Evolutionary conservation across 2,888 invertebrate genomes (phyloP).

Genomic region (Amiota communis): DNA sequence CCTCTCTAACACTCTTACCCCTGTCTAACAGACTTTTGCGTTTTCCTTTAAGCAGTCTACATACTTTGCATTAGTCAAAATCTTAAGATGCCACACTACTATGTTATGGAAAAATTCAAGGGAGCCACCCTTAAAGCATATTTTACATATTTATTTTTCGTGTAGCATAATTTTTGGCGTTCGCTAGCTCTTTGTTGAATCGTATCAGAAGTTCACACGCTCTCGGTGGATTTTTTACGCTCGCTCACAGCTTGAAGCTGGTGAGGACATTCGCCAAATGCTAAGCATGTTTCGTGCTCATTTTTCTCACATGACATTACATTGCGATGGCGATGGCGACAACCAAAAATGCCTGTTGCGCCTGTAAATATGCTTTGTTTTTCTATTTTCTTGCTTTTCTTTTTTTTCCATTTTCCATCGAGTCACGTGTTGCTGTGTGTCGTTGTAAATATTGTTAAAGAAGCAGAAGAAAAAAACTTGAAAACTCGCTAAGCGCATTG

Average conservation of each 20-base stretch:
- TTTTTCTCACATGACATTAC: constrained; percentile 32
- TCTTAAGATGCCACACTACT: constrained; percentile 25
- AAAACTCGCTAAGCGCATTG: constrained; percentile 27
- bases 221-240: background rate
- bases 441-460: background rate
- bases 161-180: constrained; percentile 54
- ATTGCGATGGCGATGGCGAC: constrained; percentile 11
- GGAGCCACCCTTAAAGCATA: constrained; percentile 29
- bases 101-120: background rate
- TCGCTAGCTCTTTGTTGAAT: background rate
- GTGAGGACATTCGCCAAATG: constrained; percentile 9
- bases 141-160: constrained; percentile 44
- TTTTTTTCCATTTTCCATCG: constrained; percentile 6
- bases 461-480: constrained; percentile 28
- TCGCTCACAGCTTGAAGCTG: constrained; percentile 27
- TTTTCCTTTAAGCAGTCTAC: background rate
- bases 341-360: constrained; percentile 52
- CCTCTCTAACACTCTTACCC: constrained; percentile 23
- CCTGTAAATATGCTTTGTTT: constrained; percentile 42
- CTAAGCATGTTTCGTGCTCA: constrained; percentile 37
- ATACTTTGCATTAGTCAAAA: constrained; percentile 23
- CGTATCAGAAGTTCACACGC: constrained; percentile 15
- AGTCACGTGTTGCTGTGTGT: constrained; percentile 26
- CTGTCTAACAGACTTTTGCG: constrained; percentile 7
- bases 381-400: constrained; percentile 29